phyloP scores from a whole-genome alignment of 2,113 vertebrate species.

The Ginglymostoma cirratum region DNA sequence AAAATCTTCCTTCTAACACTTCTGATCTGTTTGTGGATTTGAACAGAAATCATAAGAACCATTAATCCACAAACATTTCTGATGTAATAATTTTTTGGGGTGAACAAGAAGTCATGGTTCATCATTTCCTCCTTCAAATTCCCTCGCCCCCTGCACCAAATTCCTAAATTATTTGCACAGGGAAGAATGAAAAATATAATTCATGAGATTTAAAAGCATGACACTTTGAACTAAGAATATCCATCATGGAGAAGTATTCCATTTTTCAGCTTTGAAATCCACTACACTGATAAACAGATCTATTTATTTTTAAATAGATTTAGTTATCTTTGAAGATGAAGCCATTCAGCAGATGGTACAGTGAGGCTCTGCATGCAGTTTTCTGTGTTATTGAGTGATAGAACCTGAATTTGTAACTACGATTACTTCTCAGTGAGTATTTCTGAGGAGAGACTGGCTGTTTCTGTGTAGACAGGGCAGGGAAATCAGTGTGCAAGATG shows the following conservation, averaged over 20 bases:
- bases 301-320: constrained; percentile 6
- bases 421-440: background rate
- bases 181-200: background rate
- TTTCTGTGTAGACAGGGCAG: too few relatives aligned
- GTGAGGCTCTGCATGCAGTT: background rate
- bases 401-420: background rate
- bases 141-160: background rate
- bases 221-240: background rate
- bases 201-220: background rate
- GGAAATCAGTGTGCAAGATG: background rate
- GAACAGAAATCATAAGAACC: background rate
- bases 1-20: background rate
- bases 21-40: background rate
- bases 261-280: background rate
- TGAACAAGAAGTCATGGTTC: background rate
- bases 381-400: background rate
- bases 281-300: background rate
- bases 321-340: constrained; percentile 8
- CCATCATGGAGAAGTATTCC: background rate
- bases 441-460: background rate
- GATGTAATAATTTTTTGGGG: background rate
- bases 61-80: background rate
- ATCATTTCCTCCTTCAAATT: background rate
- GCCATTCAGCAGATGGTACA: background rate
- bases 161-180: background rate